phyloP scores from a whole-genome alignment of 2,113 vertebrate genomes.

The Chrysemys picta region DNA sequence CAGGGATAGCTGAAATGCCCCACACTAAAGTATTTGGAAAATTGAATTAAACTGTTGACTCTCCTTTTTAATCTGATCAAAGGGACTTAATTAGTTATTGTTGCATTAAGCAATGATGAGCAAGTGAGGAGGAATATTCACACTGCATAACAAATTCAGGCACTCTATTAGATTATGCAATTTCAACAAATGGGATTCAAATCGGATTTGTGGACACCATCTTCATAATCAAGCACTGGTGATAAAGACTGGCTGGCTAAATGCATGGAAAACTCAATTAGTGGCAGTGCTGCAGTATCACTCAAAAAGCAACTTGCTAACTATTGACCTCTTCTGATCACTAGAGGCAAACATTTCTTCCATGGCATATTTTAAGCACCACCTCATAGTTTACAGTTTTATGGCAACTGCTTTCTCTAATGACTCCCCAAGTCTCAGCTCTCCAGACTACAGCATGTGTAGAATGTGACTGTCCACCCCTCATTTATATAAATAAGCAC shows the following conservation, averaged over 20 bases:
- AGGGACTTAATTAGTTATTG: neutral
- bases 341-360: neutral
- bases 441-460: neutral
- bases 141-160: neutral
- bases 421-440: conserved; percentile 18
- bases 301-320: neutral
- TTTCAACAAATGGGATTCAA: conserved; percentile 24
- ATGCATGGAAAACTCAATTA: neutral
- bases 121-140: neutral
- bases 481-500: neutral
- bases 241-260: neutral
- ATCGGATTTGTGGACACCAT: neutral
- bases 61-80: conserved; percentile 20
- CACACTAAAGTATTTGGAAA: conserved; percentile 13
- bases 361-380: neutral
- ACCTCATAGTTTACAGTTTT: neutral
- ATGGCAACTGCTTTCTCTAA: neutral
- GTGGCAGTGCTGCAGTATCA: neutral
- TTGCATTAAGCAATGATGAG: neutral
- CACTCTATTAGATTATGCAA: neutral
- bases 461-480: neutral
- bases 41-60: neutral
- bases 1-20: neutral
- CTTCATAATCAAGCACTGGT: neutral
- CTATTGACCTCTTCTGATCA: neutral